Evolutionary conservation across 2,797 vertebrate species (phyloP).

Genomic region (Acanthornis magna): DNA sequence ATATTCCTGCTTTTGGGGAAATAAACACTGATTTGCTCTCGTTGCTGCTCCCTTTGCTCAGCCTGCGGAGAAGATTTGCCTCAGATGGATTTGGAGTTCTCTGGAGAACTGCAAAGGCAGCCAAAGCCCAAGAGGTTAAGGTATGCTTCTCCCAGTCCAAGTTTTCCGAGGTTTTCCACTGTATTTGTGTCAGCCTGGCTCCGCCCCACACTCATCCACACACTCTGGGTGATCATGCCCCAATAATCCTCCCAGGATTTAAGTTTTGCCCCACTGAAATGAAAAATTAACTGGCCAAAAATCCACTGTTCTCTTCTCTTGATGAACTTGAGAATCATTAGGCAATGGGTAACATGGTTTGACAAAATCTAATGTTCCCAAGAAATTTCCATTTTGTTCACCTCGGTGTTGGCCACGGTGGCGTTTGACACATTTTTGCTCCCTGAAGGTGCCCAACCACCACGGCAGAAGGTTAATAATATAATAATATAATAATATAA

Average conservation of each 20-base stretch:
- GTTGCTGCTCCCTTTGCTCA: background rate
- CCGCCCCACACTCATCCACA: background rate
- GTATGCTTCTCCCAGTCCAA: slow-evolving; percentile 59
- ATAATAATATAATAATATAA: background rate
- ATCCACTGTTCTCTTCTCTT: background rate
- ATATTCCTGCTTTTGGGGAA: background rate
- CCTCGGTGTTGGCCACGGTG: background rate
- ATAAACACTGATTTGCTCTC: background rate
- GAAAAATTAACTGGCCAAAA: background rate
- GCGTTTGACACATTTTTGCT: background rate
- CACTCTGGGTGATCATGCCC: background rate
- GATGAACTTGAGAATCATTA: background rate
- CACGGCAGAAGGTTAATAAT: background rate
- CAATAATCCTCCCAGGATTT: background rate
- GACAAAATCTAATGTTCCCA: background rate
- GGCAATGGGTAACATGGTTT: background rate
- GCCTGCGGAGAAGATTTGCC: background rate
- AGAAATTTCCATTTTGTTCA: background rate
- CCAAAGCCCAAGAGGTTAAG: slow-evolving; percentile 79
- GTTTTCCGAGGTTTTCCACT: background rate
- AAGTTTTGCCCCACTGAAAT: background rate
- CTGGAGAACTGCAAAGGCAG: slow-evolving; percentile 67
- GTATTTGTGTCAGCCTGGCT: background rate
- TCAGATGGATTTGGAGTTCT: slow-evolving; percentile 9
- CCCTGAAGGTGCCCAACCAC: background rate